Evolutionary conservation across 2,888 invertebrate genomes (phyloP).

Genomic region (Cordylochernes scorpioides): DNA sequence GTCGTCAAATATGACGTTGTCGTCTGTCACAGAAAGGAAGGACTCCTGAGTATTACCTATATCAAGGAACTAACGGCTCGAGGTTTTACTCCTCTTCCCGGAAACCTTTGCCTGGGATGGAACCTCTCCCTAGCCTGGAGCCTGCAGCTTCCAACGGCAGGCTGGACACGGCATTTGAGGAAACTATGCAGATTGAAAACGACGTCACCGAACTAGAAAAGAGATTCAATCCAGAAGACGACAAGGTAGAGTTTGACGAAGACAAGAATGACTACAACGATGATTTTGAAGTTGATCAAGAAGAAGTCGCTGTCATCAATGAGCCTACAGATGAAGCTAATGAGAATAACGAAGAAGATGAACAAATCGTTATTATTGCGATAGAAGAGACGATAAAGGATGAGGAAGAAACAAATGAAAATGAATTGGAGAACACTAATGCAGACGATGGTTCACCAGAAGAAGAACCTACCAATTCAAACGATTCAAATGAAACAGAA

Average conservation of each 20-base stretch:
- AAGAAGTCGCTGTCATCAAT: neutral
- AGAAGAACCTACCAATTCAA: neutral
- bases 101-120: too few relatives aligned
- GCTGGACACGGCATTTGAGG: neutral
- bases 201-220: neutral
- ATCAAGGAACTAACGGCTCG: neutral
- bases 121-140: too few relatives aligned
- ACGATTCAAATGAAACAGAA: neutral
- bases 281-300: neutral
- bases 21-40: slow-evolving; percentile 12
- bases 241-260: neutral
- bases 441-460: slow-evolving; percentile 1
- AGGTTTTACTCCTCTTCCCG: neutral
- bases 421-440: neutral
- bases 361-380: neutral
- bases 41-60: slow-evolving; percentile 15
- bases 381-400: neutral
- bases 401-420: neutral
- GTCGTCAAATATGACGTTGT: neutral
- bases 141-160: too few relatives aligned
- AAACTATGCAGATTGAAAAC: neutral
- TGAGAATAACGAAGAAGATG: neutral
- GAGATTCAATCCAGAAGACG: neutral
- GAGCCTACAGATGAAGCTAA: neutral
- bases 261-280: neutral